Conservation (phyloP, 2,888 invertebrate species). For the Hyppa rectilinea region DNA sequence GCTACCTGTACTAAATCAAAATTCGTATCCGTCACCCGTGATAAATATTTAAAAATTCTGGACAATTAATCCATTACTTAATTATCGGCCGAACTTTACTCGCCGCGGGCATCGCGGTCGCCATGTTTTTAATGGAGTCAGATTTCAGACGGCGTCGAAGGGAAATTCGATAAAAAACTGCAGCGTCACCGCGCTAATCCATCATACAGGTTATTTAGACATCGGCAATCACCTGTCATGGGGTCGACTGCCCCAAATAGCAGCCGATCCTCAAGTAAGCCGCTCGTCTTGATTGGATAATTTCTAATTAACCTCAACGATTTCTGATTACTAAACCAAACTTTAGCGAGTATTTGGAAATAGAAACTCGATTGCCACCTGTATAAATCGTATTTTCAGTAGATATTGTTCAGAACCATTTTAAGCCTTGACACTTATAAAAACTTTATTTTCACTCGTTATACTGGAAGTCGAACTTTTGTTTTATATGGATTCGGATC, state of each 20-base stretch:
- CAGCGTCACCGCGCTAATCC: conserved; percentile 75
- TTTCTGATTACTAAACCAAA: conserved; percentile 29
- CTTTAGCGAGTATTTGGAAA: conserved; percentile 6
- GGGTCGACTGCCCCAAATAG: conserved; percentile 37
- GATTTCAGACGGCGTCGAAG: conserved; percentile 67
- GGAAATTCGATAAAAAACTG: conserved; percentile 82
- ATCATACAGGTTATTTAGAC: conserved; percentile 73
- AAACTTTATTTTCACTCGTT: neutral
- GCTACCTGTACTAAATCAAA: neutral
- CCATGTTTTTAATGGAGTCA: conserved; percentile 73
- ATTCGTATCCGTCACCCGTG: neutral
- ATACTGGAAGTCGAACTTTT: neutral
- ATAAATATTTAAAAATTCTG: neutral
- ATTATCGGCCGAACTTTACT: no score
- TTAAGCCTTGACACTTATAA: neutral
- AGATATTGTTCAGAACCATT: conserved; percentile 1
- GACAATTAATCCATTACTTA: no score
- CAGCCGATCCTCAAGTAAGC: conserved; percentile 22
- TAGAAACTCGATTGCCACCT: conserved; percentile 6
- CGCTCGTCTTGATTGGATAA: conserved; percentile 39
- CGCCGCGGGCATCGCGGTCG: neutral
- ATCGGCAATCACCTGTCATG: conserved; percentile 53
- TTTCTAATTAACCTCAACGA: conserved; percentile 41
- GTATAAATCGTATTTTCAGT: neutral
- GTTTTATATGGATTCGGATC: conserved; percentile 16